Evolutionary conservation across 2,113 vertebrate genomes (phyloP).

Genomic region (Hemichromis elongatus): DNA sequence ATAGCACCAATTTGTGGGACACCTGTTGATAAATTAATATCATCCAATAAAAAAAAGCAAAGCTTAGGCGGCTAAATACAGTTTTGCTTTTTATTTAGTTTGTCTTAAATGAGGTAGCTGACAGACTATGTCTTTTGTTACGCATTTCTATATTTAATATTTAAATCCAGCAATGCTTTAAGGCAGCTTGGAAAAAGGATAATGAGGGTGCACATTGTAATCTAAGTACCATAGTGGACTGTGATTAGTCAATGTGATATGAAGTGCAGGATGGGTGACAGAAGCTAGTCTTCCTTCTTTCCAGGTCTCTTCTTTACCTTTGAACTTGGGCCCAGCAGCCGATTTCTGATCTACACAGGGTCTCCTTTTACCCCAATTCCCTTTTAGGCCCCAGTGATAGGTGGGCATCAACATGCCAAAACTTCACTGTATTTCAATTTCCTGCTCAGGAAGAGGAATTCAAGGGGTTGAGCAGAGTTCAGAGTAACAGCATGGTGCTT

Average conservation of each 20-base stretch:
- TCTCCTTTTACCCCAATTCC: conserved; percentile 45
- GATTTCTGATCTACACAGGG: conserved; percentile 60
- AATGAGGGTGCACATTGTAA: neutral
- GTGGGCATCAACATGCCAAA: conserved; percentile 83
- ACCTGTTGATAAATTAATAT: conserved; percentile 25
- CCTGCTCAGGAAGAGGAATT: conserved; percentile 87
- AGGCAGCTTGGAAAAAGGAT: neutral
- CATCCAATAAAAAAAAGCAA: neutral
- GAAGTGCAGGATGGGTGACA: conserved; percentile 7
- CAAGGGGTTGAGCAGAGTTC: conserved; percentile 87
- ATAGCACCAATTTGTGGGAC: neutral
- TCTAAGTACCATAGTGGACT: neutral
- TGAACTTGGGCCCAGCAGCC: conserved; percentile 61
- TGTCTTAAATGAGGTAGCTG: neutral
- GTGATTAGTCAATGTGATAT: neutral
- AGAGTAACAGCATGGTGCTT: conserved; percentile 89
- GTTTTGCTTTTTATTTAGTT: neutral
- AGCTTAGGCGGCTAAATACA: neutral
- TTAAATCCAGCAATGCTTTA: neutral
- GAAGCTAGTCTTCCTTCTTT: conserved; percentile 38
- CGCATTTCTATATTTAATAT: neutral
- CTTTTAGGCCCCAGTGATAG: conserved; percentile 78
- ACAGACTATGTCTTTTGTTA: neutral
- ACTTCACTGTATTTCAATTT: conserved; percentile 93
- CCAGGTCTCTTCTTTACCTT: conserved; percentile 58